These are phyloP conservation scores for Eupithecia vulgata DNA, from an alignment of 2,888 invertebrate genomes.

Conservation along the genomic window DNA sequence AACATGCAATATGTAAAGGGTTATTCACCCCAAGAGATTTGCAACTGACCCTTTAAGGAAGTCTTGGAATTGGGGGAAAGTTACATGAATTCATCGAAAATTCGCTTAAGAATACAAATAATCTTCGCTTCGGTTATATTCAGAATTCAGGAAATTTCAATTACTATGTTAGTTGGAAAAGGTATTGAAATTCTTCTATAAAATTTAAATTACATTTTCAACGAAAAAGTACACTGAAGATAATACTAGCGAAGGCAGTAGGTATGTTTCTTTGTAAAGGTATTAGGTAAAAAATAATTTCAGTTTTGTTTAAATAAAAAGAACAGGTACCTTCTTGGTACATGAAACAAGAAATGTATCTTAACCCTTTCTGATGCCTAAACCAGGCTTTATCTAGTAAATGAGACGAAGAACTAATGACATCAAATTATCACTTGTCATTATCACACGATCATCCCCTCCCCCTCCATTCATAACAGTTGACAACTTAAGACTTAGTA, in stretches of 20 bases:
- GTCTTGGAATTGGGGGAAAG: slow-evolving; percentile 60
- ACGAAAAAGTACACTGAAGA: too few relatives aligned
- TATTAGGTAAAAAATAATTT: too few relatives aligned
- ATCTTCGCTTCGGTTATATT: slow-evolving; percentile 40
- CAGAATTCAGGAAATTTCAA: slow-evolving; percentile 6
- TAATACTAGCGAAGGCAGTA: neutral
- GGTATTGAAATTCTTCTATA: neutral
- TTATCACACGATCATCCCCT: slow-evolving; percentile 62
- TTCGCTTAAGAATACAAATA: too few relatives aligned
- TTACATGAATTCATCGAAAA: slow-evolving; percentile 61
- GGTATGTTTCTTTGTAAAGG: neutral
- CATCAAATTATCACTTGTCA: slow-evolving; percentile 42
- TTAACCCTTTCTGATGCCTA: neutral
- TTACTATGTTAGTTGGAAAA: neutral
- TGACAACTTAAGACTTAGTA: slow-evolving; percentile 79
- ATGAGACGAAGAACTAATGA: neutral
- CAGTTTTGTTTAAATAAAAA: too few relatives aligned
- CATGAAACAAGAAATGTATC: neutral
- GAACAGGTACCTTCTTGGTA: too few relatives aligned
- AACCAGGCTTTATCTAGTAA: neutral
- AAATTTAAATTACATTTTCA: neutral
- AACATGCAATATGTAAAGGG: slow-evolving; percentile 68
- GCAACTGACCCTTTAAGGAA: slow-evolving; percentile 64
- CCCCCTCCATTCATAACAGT: slow-evolving; percentile 67
- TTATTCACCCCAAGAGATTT: slow-evolving; percentile 60